Conservation (phyloP, 2,113 vertebrate genomes). For the Tilapia sparmanii region DNA sequence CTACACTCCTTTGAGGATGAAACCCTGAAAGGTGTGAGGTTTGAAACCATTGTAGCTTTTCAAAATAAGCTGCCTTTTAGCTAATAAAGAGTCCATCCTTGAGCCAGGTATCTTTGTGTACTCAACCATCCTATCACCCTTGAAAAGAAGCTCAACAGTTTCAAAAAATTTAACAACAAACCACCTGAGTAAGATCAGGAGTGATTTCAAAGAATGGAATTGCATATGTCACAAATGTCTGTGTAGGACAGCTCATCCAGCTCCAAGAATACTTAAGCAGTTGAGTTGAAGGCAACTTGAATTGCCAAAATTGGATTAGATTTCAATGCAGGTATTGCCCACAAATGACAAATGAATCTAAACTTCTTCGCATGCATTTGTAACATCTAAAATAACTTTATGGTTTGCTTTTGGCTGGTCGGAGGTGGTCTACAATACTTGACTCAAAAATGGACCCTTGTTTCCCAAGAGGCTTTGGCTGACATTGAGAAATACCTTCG, state of each 20-base stretch:
- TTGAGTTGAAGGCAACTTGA: background rate
- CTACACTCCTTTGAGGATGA: no score
- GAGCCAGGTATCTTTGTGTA: background rate
- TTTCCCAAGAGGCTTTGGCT: background rate
- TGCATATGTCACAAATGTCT: background rate
- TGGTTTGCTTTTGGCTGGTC: background rate
- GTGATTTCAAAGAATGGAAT: background rate
- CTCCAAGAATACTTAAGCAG: background rate
- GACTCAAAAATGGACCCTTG: background rate
- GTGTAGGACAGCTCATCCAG: background rate
- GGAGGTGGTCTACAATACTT: fast-evolving
- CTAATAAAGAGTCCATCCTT: background rate
- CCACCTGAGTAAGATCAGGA: background rate
- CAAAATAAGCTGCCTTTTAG: background rate
- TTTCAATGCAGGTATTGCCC: fast-evolving
- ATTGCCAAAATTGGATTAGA: background rate
- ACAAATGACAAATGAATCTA: background rate
- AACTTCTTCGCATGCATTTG: fast-evolving
- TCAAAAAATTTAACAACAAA: background rate
- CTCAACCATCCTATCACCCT: background rate
- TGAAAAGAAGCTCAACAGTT: fast-evolving
- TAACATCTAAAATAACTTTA: background rate
- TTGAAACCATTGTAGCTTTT: background rate
- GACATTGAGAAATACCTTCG: fast-evolving
- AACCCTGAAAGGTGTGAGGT: no score